A percentile compares a stretch with the other conserved stretches of the same genome.
These are phyloP conservation scores for Eulemur mongoz DNA, from an alignment of 2,797 vertebrate genomes.

Conservation along the genomic window DNA sequence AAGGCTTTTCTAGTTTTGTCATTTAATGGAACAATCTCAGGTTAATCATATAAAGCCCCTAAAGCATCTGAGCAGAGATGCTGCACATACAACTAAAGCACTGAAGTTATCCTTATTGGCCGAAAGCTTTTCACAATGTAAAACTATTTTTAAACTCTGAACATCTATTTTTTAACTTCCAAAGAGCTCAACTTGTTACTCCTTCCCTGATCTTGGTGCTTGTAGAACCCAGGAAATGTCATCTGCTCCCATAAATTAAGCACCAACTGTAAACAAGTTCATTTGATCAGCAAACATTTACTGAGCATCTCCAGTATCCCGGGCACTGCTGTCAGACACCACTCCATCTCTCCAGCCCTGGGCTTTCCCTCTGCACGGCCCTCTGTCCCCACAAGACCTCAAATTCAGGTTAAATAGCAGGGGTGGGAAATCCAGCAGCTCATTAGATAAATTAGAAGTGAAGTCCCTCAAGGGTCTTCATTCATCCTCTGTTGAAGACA, in stretches of 20 bases:
- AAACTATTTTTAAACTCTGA: not conserved
- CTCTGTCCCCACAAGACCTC: not conserved
- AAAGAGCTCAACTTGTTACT: not conserved
- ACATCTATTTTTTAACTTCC: constrained; percentile 21
- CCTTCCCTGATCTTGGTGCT: not conserved
- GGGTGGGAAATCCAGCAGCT: not conserved
- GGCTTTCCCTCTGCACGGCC: not conserved
- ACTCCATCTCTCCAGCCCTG: not conserved
- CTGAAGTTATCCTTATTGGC: not conserved
- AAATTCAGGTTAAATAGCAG: not conserved
- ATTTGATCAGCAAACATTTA: not conserved
- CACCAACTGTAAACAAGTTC: not conserved
- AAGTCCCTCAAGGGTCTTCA: not conserved
- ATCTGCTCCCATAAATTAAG: not conserved
- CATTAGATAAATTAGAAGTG: not conserved
- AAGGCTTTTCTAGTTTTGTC: not conserved
- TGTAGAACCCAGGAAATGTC: not conserved
- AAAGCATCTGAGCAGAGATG: not conserved
- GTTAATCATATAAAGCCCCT: not conserved
- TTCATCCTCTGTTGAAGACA: not conserved
- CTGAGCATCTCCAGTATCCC: not conserved
- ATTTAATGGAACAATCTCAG: not conserved
- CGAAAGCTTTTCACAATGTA: not conserved
- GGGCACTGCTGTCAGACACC: not conserved
- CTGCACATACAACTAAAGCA: not conserved